Conservation (phyloP, 1,140 invertebrate genomes). For the Lamellibrachia luymesi region DNA sequence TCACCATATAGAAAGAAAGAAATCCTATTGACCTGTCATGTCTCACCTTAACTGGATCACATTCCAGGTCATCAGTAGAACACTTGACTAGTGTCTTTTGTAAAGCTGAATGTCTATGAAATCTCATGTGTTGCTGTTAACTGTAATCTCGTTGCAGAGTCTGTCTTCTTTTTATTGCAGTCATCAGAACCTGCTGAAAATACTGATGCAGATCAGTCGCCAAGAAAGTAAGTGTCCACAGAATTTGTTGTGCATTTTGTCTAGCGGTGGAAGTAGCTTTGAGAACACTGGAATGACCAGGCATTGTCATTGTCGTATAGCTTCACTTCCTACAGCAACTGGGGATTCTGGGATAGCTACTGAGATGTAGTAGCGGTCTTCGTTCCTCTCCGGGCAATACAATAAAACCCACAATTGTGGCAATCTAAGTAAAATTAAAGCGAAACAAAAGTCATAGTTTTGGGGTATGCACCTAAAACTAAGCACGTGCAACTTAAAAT, state of each 20-base stretch:
- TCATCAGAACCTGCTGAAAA: not conserved
- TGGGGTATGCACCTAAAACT: no score
- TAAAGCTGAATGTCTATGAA: not conserved
- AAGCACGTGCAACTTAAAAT: no score
- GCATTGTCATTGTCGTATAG: not conserved
- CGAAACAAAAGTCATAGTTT: no score
- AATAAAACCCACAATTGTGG: not conserved
- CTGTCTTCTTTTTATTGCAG: not conserved
- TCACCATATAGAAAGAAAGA: no score
- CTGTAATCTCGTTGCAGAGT: not conserved
- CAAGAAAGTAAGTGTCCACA: not conserved
- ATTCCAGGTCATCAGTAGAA: no score
- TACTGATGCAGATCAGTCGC: not conserved
- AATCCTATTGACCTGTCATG: no score
- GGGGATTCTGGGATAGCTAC: not conserved
- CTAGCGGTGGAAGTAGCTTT: not conserved
- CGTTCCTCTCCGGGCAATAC: not conserved
- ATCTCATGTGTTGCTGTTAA: not conserved
- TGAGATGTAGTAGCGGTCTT: not conserved
- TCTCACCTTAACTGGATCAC: no score
- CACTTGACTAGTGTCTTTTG: not conserved
- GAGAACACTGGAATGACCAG: not conserved
- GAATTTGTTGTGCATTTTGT: not conserved
- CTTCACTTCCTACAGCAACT: not conserved
- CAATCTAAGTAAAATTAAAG: no score